Evolutionary conservation across 2,888 invertebrate genomes (phyloP), one percentile per base, ranked within the genome.

Genomic region (Drosophila eohydei): DNA sequence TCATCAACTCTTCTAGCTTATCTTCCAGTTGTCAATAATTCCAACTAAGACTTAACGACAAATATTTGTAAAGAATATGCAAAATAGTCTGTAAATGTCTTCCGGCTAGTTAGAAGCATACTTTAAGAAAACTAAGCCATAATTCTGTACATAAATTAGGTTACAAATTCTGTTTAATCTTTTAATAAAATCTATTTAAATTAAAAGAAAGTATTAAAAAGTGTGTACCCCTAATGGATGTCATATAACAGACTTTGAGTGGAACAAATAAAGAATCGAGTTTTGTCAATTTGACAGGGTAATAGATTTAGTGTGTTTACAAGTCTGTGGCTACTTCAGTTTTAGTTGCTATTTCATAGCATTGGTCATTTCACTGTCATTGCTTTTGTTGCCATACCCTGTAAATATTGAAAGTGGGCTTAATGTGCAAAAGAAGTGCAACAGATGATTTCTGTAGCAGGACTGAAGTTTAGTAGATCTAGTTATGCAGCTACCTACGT

Each of bases 291-390:
- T 83, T 84, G 83, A 81, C 81, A 83, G 80, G 59, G 80, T 88
- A 91, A 89, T 88, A 91, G 90, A 90, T 91, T 88, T 89, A 81
- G 79, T 78, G 72, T 84, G 87, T 87, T 85, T 71, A 67, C 77
- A 83, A 67, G 71, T 72, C 63, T 80, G 73, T 76, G 69, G 69
- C 64, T 69, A 63, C 70, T 54, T 43, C 46, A 66, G 67, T 67
- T 68, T 64, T 44, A 38, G 46, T 21, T 71, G 54, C 60, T 62
- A 60, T 69, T 63, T 56, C 55, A 43, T 43, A 38, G 61, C 41
- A 32, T 9, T 41, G 61, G 28, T 48, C 38, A 26, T 52, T 44
- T 57, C 43, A n/a, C 40, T 21, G 30, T 38, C 57, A 28, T 46
- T 50, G 44, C 46, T 56, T 6, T 28, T 9, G 16, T 16, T 5